Percentiles rank a stretch among this genome's conserved stretches.
Conservation (phyloP, 2,888 invertebrate species). For the Trissoscelio sp. region DNA sequence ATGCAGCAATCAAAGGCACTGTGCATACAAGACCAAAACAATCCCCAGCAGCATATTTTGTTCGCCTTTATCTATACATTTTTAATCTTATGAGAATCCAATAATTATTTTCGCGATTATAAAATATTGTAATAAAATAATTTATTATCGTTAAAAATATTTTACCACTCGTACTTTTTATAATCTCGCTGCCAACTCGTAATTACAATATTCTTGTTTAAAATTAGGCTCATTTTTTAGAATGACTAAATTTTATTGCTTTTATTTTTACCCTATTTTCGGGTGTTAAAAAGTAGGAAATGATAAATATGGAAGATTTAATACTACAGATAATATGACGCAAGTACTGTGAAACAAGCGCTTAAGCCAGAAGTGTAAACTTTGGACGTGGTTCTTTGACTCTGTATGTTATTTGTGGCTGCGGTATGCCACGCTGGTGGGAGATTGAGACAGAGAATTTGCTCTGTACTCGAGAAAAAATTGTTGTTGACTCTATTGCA, state of each 20-base stretch:
- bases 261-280: background rate
- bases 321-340: slow-evolving; percentile 59
- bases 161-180: slow-evolving; percentile 13
- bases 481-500: slow-evolving; percentile 54
- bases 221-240: slow-evolving; percentile 29
- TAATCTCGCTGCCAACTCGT: slow-evolving; percentile 16
- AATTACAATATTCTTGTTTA: slow-evolving; percentile 23
- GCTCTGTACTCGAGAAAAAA: slow-evolving; percentile 51
- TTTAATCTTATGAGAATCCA: background rate
- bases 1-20: slow-evolving; percentile 9
- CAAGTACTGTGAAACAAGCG: slow-evolving; percentile 60
- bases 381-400: slow-evolving; percentile 68
- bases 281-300: slow-evolving; percentile 20
- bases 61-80: background rate
- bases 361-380: slow-evolving; percentile 67
- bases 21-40: slow-evolving; percentile 3
- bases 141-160: slow-evolving; percentile 32
- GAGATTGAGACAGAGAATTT: slow-evolving; percentile 63
- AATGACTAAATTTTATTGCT: slow-evolving; percentile 2
- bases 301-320: slow-evolving; percentile 20
- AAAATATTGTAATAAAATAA: slow-evolving; percentile 5
- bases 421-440: slow-evolving; percentile 65
- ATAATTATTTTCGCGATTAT: slow-evolving; percentile 13
- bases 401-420: slow-evolving; percentile 66
- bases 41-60: background rate